Conservation (phyloP, 1,140 invertebrate species). For the Drosophila repletoides region DNA sequence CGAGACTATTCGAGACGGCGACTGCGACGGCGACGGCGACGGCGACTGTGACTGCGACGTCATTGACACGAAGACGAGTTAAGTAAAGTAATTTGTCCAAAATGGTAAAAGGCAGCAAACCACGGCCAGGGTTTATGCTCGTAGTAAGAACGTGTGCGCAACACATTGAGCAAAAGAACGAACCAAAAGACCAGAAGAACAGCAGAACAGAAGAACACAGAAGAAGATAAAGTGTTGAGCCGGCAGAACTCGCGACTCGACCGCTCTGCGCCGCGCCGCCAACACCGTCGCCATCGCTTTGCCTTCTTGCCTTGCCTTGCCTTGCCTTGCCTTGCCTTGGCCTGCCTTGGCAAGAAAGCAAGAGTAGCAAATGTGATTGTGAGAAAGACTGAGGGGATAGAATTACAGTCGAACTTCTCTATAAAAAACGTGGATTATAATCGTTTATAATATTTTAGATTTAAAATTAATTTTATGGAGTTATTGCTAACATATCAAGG, state of each 20-base stretch:
- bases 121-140: constrained; percentile 10
- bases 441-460: too few species aligned
- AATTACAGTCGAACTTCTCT: too few species aligned
- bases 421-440: too few species aligned
- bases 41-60: constrained; percentile 15
- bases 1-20: neutral
- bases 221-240: constrained; percentile 75
- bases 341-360: constrained; percentile 50
- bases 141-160: constrained; percentile 24
- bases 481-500: too few species aligned
- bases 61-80: constrained; percentile 35
- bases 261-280: neutral
- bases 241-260: constrained; percentile 48
- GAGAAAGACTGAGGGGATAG: constrained; percentile 37
- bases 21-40: neutral
- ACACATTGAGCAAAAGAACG: constrained; percentile 16
- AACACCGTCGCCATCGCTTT: neutral
- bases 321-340: too few species aligned
- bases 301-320: too few species aligned
- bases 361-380: constrained; percentile 69
- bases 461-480: too few species aligned
- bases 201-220: constrained; percentile 35
- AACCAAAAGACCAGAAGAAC: constrained; percentile 33
- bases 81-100: constrained; percentile 60
- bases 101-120: constrained; percentile 56